Evolutionary conservation across 2,797 vertebrate genomes (phyloP).

Genomic region (Lutjanus argentimaculatus): DNA sequence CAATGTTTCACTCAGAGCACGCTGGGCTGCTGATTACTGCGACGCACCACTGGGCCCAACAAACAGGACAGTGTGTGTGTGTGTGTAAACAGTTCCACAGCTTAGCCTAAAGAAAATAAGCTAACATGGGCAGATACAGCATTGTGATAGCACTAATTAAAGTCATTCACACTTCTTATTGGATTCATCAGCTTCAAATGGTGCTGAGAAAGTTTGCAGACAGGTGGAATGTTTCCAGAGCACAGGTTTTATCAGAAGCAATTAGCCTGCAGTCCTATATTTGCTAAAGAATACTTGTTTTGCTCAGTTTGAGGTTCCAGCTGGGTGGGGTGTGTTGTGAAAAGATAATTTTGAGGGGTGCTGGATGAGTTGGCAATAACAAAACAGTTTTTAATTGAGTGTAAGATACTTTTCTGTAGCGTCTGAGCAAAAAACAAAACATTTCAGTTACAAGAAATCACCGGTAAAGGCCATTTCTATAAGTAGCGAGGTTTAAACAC

Average conservation of each 20-base stretch:
- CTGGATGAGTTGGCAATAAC: background rate
- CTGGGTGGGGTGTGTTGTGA: background rate
- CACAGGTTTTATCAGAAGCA: slow-evolving; percentile 62
- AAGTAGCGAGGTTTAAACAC: too few species aligned
- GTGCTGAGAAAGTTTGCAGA: slow-evolving; percentile 59
- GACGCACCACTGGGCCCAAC: slow-evolving; percentile 75
- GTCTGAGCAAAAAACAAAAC: background rate
- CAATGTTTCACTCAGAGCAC: slow-evolving; percentile 87
- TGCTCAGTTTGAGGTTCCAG: slow-evolving; percentile 22
- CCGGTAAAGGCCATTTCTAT: too few species aligned
- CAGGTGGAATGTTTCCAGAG: slow-evolving; percentile 39
- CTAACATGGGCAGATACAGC: slow-evolving; percentile 57
- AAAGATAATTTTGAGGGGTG: slow-evolving; percentile 1
- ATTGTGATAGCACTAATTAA: slow-evolving; percentile 77
- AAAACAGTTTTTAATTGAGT: background rate
- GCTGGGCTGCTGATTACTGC: slow-evolving; percentile 88
- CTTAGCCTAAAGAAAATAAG: slow-evolving; percentile 61
- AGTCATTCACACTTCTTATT: slow-evolving; percentile 77
- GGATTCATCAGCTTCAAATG: slow-evolving; percentile 67
- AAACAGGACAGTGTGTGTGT: slow-evolving; percentile 68
- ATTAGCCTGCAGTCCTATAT: slow-evolving; percentile 55
- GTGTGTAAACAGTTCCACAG: slow-evolving; percentile 59
- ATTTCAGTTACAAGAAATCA: too few species aligned
- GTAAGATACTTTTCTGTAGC: background rate
- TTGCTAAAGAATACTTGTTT: slow-evolving; percentile 53